Evolutionary conservation across 2,113 vertebrate genomes (phyloP).

Genomic region (Gnathochromis pfefferi): DNA sequence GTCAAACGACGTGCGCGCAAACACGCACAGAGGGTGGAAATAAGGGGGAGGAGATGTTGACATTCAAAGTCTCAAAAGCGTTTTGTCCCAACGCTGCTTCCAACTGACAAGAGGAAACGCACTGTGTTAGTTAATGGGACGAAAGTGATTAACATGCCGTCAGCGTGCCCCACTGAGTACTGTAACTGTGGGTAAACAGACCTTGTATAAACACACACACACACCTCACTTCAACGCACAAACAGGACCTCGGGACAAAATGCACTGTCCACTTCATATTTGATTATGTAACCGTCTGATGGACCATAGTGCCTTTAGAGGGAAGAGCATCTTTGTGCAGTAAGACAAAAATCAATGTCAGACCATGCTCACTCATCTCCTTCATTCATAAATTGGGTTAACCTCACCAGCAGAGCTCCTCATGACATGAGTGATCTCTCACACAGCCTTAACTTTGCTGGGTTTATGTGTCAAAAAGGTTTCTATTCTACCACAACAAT

Average conservation of each 20-base stretch:
- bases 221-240: neutral
- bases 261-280: neutral
- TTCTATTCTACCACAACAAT: neutral
- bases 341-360: constrained; percentile 9
- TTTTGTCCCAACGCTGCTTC: constrained; percentile 16
- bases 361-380: neutral
- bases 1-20: neutral
- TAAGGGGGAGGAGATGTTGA: constrained; percentile 32
- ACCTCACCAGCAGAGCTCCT: neutral
- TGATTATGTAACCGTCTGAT: constrained; percentile 15
- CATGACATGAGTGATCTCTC: neutral
- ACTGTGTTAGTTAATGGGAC: neutral
- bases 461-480: neutral
- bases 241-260: neutral
- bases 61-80: constrained; percentile 39
- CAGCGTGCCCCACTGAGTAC: neutral
- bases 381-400: neutral
- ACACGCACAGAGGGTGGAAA: neutral
- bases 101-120: constrained; percentile 23
- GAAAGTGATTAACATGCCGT: constrained; percentile 34
- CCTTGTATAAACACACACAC: neutral
- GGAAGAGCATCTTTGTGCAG: neutral
- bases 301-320: neutral
- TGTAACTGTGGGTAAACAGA: neutral
- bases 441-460: neutral